Evolutionary conservation across 1,140 invertebrate genomes (phyloP).

Genomic region (Vanessa tameamea): DNA sequence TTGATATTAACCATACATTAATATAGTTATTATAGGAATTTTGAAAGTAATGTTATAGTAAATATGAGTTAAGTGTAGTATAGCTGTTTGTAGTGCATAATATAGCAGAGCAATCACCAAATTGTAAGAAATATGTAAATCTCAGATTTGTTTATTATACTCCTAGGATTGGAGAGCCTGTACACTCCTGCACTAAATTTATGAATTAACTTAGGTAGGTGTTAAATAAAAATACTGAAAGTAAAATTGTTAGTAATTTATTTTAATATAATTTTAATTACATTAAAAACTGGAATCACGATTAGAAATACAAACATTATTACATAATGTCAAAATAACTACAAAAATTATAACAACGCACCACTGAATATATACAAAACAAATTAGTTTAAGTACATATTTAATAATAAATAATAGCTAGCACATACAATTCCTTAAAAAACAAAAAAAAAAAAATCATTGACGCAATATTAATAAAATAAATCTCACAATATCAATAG

Average conservation of each 20-base stretch:
- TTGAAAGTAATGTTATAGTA: too few relatives aligned
- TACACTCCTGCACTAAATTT: not conserved
- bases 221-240: slow-evolving; percentile 3
- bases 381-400: slow-evolving; percentile 7
- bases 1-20: too few relatives aligned
- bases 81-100: too few relatives aligned
- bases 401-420: not conserved
- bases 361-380: slow-evolving; percentile 22
- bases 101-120: too few relatives aligned
- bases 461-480: not conserved
- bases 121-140: too few relatives aligned
- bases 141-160: too few relatives aligned
- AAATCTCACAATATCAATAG: too few relatives aligned
- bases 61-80: too few relatives aligned
- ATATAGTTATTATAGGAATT: too few relatives aligned
- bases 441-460: not conserved
- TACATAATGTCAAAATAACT: slow-evolving; percentile 35
- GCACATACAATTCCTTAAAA: not conserved
- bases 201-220: slow-evolving; percentile 5
- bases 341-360: slow-evolving; percentile 31
- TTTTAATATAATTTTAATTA: slow-evolving; percentile 44
- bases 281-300: slow-evolving; percentile 47
- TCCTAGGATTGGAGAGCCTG: too few relatives aligned
- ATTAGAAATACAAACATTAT: slow-evolving; percentile 39
- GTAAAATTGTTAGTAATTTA: slow-evolving; percentile 38